These are phyloP conservation scores for Oostethus manadensis DNA, from an alignment of 2,113 vertebrate species.

Conservation along the genomic window DNA sequence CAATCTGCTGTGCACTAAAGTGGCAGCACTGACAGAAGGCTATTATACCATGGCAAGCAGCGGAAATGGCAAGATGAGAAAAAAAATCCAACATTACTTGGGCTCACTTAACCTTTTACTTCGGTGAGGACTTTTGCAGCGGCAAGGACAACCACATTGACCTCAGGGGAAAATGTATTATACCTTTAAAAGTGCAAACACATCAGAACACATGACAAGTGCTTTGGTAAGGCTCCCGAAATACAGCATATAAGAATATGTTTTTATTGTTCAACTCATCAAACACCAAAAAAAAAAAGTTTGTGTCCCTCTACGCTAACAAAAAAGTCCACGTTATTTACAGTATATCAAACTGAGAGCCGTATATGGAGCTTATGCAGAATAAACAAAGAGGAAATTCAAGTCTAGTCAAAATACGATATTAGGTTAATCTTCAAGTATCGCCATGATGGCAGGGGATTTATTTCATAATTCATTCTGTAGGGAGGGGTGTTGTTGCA, in stretches of 20 bases:
- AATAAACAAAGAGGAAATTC: neutral
- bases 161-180: slow-evolving; percentile 28
- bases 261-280: slow-evolving; percentile 3
- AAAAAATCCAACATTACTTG: slow-evolving; percentile 37
- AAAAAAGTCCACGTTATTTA: neutral
- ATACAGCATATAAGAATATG: slow-evolving; percentile 14
- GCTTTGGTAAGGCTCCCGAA: slow-evolving; percentile 21
- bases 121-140: slow-evolving; percentile 27
- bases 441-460: slow-evolving; percentile 9
- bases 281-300: neutral
- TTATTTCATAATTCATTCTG: slow-evolving; percentile 13
- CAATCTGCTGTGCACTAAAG: slow-evolving; percentile 29
- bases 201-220: slow-evolving; percentile 8
- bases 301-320: neutral
- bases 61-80: slow-evolving; percentile 39
- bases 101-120: slow-evolving; percentile 52
- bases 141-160: slow-evolving; percentile 39
- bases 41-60: slow-evolving; percentile 47
- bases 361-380: neutral
- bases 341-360: neutral
- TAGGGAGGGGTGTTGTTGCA: slow-evolving; percentile 4
- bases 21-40: slow-evolving; percentile 44
- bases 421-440: slow-evolving; percentile 8
- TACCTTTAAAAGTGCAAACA: slow-evolving; percentile 29
- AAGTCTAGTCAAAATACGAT: neutral